Evolutionary conservation across 1,140 invertebrate species (phyloP).

Genomic region (Apis mellifera): Amel_HAv3.1 CM009932.2:12640501-12641000

Average conservation of each 20-base stretch:
- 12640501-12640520: conserved; percentile 23
- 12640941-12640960: neutral
- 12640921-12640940: neutral
- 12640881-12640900: too few relatives aligned
- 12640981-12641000: neutral
- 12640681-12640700: too few relatives aligned
- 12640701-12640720: neutral
- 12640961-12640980: neutral
- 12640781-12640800: too few relatives aligned
- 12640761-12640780: neutral
- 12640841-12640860: too few relatives aligned
- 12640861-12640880: too few relatives aligned
- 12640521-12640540: conserved; percentile 60
- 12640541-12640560: neutral
- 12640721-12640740: neutral
- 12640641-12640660: too few relatives aligned
- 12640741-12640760: conserved; percentile 36
- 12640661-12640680: too few relatives aligned
- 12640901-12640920: too few relatives aligned
- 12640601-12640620: neutral
- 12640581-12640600: neutral
- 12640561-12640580: neutral
- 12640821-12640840: neutral
- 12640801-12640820: neutral
- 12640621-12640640: neutral